Base-by-base conservation (phyloP, 2,888 invertebrate genomes). In the Thymelicus acteon region DNA sequence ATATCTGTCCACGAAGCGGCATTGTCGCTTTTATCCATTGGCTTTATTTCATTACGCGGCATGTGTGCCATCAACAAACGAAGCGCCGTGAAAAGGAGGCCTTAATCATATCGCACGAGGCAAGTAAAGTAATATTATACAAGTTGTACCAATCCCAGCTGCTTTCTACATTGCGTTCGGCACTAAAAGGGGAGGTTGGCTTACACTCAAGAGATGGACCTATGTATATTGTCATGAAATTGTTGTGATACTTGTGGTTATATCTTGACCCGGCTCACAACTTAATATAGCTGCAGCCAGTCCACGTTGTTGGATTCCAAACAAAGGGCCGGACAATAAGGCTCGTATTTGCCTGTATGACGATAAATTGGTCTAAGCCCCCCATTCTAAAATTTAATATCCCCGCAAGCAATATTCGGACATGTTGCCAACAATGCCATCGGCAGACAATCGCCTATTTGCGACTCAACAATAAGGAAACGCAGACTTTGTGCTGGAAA, bases 391-490 rank as follows among this genome's bases (percentile, higher is more conserved):
- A 65, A 70, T 70, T 49, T 70, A 70, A 65, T 70, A 70, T 60
- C 58, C 58, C 49, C 49, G 60, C 70, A 64, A 49, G 70, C 64
- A 60, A 70, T 70, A 70, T 64, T 70, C 64, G 49, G 70, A 70
- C 69, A 63, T 70, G 64, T 64, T 64, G 69, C 48, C 69, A 57
- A 63, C 69, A 69, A 63, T 63, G 57, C 62, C 63, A 63, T 69
- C 47, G 63, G 58, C 63, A 69, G 69, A 69, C 69, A 63, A 69
- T 63, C 69, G 69, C 63, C 69, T 69, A 69, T 69, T 69, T 69
- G 69, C 63, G 62, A 69, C 69, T 63, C 58, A 62, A 63, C 69
- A 69, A 69, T 63, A 69, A 69, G 69, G 48, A 69, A 69, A 62
- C 68, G 68, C 10, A 63, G 69, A 69, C 69, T 69, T 69, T 69